Percentiles rank a stretch among this genome's conserved stretches.
These are phyloP conservation scores for Julus scanicus DNA, from an alignment of 2,888 invertebrate species.

Conservation along the genomic window DNA sequence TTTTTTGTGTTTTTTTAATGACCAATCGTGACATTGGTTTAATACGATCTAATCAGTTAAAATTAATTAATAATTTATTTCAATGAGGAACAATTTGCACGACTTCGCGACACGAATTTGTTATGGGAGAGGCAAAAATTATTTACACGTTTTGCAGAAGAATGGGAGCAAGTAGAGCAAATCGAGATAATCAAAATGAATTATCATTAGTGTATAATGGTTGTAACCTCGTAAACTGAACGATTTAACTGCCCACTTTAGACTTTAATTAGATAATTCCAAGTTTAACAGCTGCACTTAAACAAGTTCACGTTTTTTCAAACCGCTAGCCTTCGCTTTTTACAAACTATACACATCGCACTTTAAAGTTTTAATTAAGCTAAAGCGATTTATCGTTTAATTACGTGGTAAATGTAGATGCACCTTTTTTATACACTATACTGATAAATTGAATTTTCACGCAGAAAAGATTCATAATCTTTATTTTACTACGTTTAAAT, in stretches of 20 bases:
- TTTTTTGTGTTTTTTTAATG: background rate
- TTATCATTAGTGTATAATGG: slow-evolving; percentile 27
- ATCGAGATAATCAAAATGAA: slow-evolving; percentile 37
- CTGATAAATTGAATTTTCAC: too few relatives aligned
- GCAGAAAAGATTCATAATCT: too few relatives aligned
- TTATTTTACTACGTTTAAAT: too few relatives aligned
- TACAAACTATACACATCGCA: background rate
- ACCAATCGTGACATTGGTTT: background rate
- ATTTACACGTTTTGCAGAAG: background rate
- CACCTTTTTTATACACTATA: background rate
- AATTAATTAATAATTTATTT: slow-evolving; percentile 37
- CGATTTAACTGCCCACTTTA: slow-evolving; percentile 40
- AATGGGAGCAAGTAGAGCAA: slow-evolving; percentile 16
- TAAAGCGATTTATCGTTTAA: background rate
- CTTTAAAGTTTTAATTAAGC: background rate
- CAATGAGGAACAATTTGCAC: background rate
- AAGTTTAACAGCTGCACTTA: slow-evolving; percentile 39
- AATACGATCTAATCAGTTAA: background rate
- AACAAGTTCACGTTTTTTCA: slow-evolving; percentile 36
- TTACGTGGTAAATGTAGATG: background rate
- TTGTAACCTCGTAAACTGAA: slow-evolving; percentile 45
- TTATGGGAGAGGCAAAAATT: background rate
- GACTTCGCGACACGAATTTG: background rate
- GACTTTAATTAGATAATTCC: slow-evolving; percentile 45
- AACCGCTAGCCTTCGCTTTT: background rate